Evolutionary conservation across 2,113 vertebrate genomes (phyloP).

Genomic region (Podarcis raffonei): DNA sequence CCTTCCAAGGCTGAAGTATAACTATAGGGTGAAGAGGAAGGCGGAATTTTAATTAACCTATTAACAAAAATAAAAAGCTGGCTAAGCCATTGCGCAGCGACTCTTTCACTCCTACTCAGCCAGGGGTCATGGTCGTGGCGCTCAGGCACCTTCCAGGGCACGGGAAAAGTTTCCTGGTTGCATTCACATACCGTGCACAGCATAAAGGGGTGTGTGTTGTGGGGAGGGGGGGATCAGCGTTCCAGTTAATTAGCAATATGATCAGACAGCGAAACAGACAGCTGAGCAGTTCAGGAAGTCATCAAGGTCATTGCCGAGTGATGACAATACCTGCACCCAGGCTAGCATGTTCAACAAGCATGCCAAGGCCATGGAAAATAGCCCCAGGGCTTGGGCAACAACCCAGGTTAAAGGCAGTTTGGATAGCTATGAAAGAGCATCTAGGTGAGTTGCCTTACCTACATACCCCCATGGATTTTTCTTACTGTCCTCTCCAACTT

Average conservation of each 20-base stretch:
- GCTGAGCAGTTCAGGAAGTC: constrained; percentile 68
- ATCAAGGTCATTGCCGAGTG: constrained; percentile 49
- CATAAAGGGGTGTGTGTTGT: constrained; percentile 41
- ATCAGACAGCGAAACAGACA: constrained; percentile 52
- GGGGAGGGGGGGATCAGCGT: constrained; percentile 49
- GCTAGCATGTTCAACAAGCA: constrained; percentile 17
- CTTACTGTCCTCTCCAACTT: background rate
- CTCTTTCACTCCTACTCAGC: constrained; percentile 59
- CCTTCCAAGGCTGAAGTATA: constrained; percentile 49
- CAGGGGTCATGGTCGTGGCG: constrained; percentile 63
- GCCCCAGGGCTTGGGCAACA: background rate
- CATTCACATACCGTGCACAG: constrained; percentile 69
- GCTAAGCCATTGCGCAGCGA: constrained; percentile 55
- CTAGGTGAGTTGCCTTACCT: background rate
- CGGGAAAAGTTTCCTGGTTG: constrained; percentile 67
- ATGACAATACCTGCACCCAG: constrained; percentile 32
- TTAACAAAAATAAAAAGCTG: constrained; percentile 51
- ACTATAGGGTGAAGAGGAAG: constrained; percentile 56
- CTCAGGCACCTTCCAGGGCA: constrained; percentile 63
- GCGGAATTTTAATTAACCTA: constrained; percentile 66
- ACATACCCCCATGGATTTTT: background rate
- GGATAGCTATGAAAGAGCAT: background rate
- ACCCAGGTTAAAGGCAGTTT: constrained; percentile 26
- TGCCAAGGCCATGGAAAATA: background rate
- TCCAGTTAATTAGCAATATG: constrained; percentile 67